A percentile compares a stretch with the other conserved stretches of the same genome.
These are phyloP conservation scores for Pelodytes ibericus DNA, from an alignment of 2,797 vertebrate genomes.

Conservation along the genomic window DNA sequence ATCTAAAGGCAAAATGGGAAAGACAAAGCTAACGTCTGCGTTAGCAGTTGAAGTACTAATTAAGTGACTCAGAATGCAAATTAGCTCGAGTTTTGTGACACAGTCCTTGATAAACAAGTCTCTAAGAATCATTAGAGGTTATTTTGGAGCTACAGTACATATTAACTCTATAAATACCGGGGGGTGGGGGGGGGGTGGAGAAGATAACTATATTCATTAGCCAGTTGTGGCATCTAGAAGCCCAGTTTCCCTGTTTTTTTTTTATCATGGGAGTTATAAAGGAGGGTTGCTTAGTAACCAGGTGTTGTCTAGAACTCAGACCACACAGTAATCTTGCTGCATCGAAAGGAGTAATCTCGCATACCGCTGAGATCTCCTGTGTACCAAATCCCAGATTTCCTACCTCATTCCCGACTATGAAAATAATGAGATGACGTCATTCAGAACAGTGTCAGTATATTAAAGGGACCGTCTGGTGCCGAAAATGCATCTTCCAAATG, in stretches of 20 bases:
- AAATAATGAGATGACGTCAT: constrained; percentile 53
- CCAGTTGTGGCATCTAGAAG: constrained; percentile 1
- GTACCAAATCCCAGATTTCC: constrained; percentile 48
- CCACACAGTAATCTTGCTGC: neutral
- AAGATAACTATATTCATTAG: constrained; percentile 12
- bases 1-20: constrained; percentile 8
- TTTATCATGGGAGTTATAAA: constrained; percentile 14
- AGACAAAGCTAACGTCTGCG: constrained; percentile 17
- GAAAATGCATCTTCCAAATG: no score
- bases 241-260: constrained; percentile 10
- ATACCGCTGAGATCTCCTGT: constrained; percentile 34
- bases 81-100: constrained; percentile 14
- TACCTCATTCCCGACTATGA: constrained; percentile 49
- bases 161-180: constrained; percentile 34
- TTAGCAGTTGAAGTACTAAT: constrained; percentile 21
- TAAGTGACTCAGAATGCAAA: constrained; percentile 43
- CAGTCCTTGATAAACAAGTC: constrained; percentile 13
- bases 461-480: no score
- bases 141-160: constrained; percentile 5
- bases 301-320: constrained; percentile 41
- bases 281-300: constrained; percentile 44
- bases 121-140: constrained; percentile 27
- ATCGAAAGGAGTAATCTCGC: constrained; percentile 30
- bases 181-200: no score
- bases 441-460: constrained; percentile 28